Conservation (phyloP, 2,888 invertebrate genomes). For the Ophraella communa region DNA sequence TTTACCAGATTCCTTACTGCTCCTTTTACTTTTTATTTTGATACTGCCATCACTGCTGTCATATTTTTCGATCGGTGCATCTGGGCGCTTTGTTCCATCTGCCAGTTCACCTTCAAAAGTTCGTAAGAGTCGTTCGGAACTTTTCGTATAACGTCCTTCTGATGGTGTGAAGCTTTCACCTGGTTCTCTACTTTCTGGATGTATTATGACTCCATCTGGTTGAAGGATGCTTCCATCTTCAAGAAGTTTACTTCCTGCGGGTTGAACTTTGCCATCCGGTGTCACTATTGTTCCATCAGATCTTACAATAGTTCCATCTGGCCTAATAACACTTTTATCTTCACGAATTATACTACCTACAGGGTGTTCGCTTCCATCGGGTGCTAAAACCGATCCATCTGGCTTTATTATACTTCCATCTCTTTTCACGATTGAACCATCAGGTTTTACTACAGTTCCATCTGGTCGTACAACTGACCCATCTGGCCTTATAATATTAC, state of each 20-base stretch:
- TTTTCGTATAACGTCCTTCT: not conserved
- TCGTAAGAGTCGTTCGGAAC: not conserved
- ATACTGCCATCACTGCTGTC: not conserved
- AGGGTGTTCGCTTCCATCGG: not conserved
- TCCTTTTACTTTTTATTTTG: slow-evolving; percentile 18
- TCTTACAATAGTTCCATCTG: not conserved
- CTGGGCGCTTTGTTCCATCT: not conserved
- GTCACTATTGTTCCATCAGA: not conserved
- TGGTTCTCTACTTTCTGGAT: not conserved
- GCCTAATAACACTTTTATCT: not conserved
- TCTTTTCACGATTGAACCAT: not conserved
- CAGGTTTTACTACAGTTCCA: not conserved
- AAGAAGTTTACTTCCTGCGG: not conserved
- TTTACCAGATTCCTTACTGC: slow-evolving; percentile 15
- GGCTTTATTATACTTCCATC: not conserved
- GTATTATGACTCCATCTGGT: not conserved
- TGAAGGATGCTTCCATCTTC: not conserved
- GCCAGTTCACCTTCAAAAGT: not conserved
- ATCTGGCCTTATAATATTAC: not conserved
- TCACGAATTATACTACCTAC: not conserved
- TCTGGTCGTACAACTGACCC: not conserved
- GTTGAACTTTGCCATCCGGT: not conserved
- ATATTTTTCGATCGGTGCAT: not conserved
- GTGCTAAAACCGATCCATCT: not conserved
- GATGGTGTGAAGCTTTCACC: not conserved